These are phyloP conservation scores for Strix occidentalis DNA, from an alignment of 2,797 vertebrate species.

Conservation along the genomic window DNA sequence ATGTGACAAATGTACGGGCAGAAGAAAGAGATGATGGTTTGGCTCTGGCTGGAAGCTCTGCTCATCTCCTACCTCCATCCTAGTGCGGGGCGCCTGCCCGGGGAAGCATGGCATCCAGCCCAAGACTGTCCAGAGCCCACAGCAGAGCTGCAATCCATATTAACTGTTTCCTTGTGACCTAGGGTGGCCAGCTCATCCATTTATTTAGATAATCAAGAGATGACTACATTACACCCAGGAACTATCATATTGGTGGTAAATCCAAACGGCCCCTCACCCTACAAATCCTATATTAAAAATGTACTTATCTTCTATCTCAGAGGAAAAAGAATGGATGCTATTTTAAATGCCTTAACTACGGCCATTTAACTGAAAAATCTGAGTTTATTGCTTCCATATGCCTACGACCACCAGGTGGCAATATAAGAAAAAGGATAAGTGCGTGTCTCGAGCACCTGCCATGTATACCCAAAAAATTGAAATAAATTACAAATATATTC, in stretches of 20 bases:
- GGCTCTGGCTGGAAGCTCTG: background rate
- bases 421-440: slow-evolving; percentile 44
- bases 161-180: background rate
- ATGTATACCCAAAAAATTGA: background rate
- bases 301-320: background rate
- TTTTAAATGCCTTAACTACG: background rate
- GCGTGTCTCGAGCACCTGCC: background rate
- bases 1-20: too few species aligned
- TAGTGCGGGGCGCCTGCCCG: rapidly evolving
- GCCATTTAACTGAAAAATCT: background rate
- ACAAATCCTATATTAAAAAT: background rate
- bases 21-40: background rate
- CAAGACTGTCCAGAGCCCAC: background rate
- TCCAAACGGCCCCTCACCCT: background rate
- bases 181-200: background rate
- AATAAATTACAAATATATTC: background rate
- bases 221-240: background rate
- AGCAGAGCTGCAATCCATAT: background rate
- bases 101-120: background rate
- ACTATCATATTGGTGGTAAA: background rate
- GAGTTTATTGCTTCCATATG: background rate
- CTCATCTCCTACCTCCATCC: background rate
- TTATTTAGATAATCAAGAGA: background rate
- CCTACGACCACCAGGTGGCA: slow-evolving; percentile 58
- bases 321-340: background rate